A percentile compares a stretch with the other conserved stretches of the same genome.
phyloP scores from a whole-genome alignment of 2,797 vertebrate species.

The Pterois miles region DNA sequence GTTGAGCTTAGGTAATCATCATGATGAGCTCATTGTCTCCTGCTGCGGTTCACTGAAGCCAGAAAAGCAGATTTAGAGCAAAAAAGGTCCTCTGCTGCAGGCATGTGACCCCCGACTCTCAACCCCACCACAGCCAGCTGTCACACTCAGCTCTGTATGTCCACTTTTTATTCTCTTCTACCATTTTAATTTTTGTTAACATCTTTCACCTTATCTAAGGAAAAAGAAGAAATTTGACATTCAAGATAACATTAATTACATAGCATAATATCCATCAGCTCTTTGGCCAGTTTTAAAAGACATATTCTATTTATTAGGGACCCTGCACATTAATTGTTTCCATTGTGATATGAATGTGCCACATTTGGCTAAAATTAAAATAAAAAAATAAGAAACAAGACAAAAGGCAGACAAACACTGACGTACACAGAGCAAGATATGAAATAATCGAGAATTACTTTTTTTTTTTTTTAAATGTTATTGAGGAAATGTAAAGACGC shows the following conservation, averaged over 20 bases:
- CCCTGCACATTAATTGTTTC: neutral
- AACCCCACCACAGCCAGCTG: slow-evolving; percentile 60
- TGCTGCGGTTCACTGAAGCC: slow-evolving; percentile 42
- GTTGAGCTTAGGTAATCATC: slow-evolving; percentile 50
- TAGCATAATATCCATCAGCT: neutral
- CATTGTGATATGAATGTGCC: neutral
- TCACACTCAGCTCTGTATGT: slow-evolving; percentile 20
- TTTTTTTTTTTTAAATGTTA: no score
- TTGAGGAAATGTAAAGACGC: no score
- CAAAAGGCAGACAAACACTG: neutral
- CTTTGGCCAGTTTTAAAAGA: neutral
- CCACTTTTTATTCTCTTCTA: slow-evolving; percentile 2
- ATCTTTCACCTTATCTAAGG: neutral
- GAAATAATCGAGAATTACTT: neutral
- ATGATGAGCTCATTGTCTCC: slow-evolving; percentile 56
- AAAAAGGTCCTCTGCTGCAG: slow-evolving; percentile 39
- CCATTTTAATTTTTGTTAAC: no score
- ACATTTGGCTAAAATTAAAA: neutral
- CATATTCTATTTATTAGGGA: neutral
- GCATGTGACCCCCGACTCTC: slow-evolving; percentile 29
- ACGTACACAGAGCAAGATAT: neutral
- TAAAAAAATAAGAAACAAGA: neutral
- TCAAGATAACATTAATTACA: neutral
- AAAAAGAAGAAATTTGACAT: neutral
- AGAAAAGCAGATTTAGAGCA: slow-evolving; percentile 58